A percentile compares a stretch with the other conserved stretches of the same genome.
phyloP scores from a whole-genome alignment of 2,113 vertebrate genomes.

The Meriones unguiculatus region DNA sequence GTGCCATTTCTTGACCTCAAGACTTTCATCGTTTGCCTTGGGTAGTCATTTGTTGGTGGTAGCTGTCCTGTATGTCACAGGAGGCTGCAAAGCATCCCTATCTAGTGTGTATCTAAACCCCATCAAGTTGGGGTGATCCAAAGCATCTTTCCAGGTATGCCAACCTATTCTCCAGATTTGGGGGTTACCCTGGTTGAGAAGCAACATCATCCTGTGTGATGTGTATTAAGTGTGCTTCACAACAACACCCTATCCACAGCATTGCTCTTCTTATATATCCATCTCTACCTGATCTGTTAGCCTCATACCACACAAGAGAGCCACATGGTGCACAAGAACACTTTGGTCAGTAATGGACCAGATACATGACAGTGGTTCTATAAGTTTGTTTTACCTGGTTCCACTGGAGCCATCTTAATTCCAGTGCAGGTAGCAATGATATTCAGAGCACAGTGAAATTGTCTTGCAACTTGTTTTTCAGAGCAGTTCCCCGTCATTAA shows the following conservation, averaged over 20 bases:
- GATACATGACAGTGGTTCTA: neutral
- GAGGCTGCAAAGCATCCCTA: neutral
- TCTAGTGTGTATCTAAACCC: neutral
- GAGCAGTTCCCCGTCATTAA: neutral
- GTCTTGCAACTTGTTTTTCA: neutral
- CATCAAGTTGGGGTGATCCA: neutral
- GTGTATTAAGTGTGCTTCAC: neutral
- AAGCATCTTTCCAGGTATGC: neutral
- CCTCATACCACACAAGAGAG: neutral
- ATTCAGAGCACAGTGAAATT: neutral
- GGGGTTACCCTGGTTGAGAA: neutral
- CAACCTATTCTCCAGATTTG: neutral
- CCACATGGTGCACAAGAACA: neutral
- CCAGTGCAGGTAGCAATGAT: neutral
- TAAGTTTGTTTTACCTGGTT: neutral
- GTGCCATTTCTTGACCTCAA: neutral
- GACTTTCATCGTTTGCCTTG: neutral
- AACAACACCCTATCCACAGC: neutral
- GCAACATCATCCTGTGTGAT: neutral
- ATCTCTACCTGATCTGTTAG: neutral
- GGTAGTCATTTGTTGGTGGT: neutral
- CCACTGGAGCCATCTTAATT: neutral
- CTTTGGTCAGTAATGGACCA: neutral
- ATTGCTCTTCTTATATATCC: neutral
- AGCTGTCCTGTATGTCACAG: neutral